Percentiles rank a stretch among this genome's conserved stretches.
Evolutionary conservation across 2,888 invertebrate species (phyloP).

Genomic region (Fabriciana adippe): DNA sequence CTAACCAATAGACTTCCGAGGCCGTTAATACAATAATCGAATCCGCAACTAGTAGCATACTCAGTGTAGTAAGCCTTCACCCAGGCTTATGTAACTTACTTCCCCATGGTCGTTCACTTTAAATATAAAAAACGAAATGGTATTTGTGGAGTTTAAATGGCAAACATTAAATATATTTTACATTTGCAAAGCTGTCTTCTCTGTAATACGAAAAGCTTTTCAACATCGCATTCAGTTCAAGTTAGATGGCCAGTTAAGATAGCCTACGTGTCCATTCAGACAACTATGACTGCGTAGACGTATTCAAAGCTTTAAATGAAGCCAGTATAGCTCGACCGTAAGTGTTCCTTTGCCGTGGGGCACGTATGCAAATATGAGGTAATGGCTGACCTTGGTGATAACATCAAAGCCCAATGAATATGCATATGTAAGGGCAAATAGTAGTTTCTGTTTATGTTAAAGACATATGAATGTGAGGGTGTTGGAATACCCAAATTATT

Average conservation of each 20-base stretch:
- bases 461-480: constrained; percentile 1
- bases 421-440: constrained; percentile 23
- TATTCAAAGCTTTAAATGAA: constrained; percentile 21
- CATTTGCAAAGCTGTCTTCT: constrained; percentile 7
- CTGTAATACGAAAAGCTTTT: constrained; percentile 5
- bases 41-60: too few species aligned
- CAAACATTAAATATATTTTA: constrained; percentile 11
- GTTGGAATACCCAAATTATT: constrained; percentile 11
- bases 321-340: constrained; percentile 22
- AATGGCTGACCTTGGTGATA: constrained; percentile 33
- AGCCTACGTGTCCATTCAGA: constrained; percentile 24
- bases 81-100: background rate
- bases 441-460: constrained; percentile 6
- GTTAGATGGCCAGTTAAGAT: constrained; percentile 30
- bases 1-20: too few species aligned
- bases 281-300: constrained; percentile 13
- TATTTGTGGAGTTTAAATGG: constrained; percentile 13
- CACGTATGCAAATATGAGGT: constrained; percentile 32
- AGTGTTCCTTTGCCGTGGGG: constrained; percentile 28
- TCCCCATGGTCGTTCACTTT: background rate
- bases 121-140: background rate
- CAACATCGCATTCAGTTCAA: constrained; percentile 10
- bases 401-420: constrained; percentile 31
- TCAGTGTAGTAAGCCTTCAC: too few species aligned
- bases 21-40: too few species aligned